Percentiles rank a stretch among this genome's conserved stretches.
phyloP scores from a whole-genome alignment of 2,113 vertebrate species.

The Oreocharis arfaki region DNA sequence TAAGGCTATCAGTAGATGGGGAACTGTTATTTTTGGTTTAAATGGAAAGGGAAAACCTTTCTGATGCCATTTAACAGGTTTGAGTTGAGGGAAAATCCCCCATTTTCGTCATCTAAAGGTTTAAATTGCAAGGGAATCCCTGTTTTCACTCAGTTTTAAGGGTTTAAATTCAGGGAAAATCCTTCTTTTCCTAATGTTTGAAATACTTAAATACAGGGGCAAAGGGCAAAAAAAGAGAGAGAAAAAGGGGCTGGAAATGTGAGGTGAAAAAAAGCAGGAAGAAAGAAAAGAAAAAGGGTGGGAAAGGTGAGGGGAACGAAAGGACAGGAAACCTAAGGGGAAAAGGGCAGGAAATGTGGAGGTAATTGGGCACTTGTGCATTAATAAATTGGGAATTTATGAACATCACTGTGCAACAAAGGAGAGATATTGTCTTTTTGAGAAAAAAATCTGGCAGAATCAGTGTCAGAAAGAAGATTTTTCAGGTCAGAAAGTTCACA shows the following conservation, averaged over 20 bases:
- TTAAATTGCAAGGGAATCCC: not conserved
- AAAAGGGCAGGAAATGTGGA: accelerated
- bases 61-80: not conserved
- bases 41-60: not conserved
- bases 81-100: not conserved
- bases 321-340: not conserved
- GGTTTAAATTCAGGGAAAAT: not conserved
- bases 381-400: not conserved
- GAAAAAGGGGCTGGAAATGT: not conserved
- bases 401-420: not conserved
- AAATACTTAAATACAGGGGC: not conserved
- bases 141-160: not conserved
- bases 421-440: not conserved
- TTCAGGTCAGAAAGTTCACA: not conserved
- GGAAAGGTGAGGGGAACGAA: not conserved
- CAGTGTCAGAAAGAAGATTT: not conserved
- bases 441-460: not conserved
- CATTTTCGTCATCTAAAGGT: not conserved
- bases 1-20: not conserved
- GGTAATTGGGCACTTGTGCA: not conserved
- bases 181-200: not conserved
- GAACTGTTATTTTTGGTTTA: not conserved
- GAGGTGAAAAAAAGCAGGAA: not conserved
- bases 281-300: accelerated
- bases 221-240: not conserved